Percentiles rank a stretch among this genome's conserved stretches.
These are phyloP conservation scores for Rhadinocentrus ornatus DNA, from an alignment of 2,797 vertebrate species.

Conservation along the genomic window DNA sequence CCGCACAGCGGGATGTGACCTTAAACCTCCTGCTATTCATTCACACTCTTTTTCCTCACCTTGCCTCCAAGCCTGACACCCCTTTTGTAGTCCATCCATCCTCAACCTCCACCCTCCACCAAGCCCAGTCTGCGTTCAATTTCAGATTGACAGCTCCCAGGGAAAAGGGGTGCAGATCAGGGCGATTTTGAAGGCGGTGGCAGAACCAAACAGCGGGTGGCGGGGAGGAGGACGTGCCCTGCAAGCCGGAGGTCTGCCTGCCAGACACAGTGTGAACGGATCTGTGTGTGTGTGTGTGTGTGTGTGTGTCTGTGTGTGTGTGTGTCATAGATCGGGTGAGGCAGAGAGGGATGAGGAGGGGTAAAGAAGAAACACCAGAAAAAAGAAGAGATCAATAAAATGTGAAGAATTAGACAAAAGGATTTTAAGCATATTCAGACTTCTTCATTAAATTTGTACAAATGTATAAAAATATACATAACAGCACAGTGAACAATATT, in stretches of 20 bases:
- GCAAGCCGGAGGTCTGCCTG: slow-evolving; percentile 65
- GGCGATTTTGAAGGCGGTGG: slow-evolving; percentile 55
- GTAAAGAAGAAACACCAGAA: slow-evolving; percentile 13
- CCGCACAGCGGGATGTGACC: slow-evolving; percentile 59
- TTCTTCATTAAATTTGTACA: background rate
- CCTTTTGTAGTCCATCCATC: slow-evolving; percentile 55
- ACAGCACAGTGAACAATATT: slow-evolving; percentile 13
- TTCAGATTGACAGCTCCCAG: slow-evolving; percentile 70
- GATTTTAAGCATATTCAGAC: background rate
- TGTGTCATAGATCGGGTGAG: slow-evolving; percentile 21
- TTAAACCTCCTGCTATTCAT: slow-evolving; percentile 63
- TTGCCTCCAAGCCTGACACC: slow-evolving; percentile 28
- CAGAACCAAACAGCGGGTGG: slow-evolving; percentile 51
- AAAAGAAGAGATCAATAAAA: background rate
- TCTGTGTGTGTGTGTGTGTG: slow-evolving; percentile 32
- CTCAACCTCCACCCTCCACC: background rate
- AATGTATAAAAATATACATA: background rate
- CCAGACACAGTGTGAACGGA: slow-evolving; percentile 65
- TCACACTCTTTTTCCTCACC: slow-evolving; percentile 49
- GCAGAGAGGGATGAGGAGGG: background rate
- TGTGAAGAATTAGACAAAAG: background rate
- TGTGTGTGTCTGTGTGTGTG: slow-evolving; percentile 32
- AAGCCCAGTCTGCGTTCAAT: slow-evolving; percentile 37
- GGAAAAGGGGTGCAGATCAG: slow-evolving; percentile 30
- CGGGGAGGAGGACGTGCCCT: slow-evolving; percentile 58